Conservation (phyloP, 2,113 vertebrate species). For the Cheirogaleus medius region DNA sequence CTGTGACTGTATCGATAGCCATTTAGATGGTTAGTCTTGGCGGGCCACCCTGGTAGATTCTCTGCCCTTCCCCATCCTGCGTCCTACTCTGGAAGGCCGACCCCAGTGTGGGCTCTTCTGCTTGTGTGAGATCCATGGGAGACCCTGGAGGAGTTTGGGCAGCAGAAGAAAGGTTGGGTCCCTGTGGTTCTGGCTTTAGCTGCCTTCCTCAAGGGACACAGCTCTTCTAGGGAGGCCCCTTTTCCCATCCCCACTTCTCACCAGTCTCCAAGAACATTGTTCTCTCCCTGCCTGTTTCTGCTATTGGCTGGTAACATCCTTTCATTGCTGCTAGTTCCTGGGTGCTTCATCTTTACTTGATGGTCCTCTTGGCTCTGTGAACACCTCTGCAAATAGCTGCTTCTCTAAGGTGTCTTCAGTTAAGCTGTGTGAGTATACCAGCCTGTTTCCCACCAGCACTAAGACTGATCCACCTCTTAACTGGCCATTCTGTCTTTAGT, state of each 20-base stretch:
- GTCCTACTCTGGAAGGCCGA: not conserved
- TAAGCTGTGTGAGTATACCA: no score
- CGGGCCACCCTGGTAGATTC: fast-evolving
- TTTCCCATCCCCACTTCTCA: not conserved
- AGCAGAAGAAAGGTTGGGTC: not conserved
- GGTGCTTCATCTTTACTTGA: not conserved
- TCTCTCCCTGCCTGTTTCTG: not conserved
- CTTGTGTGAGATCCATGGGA: not conserved
- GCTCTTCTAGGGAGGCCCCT: not conserved
- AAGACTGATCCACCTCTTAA: not conserved
- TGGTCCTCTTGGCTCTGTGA: not conserved
- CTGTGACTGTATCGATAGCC: not conserved
- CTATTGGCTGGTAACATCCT: not conserved
- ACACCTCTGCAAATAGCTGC: not conserved
- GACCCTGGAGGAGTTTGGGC: not conserved
- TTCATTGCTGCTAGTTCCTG: not conserved
- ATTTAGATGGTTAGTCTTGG: not conserved
- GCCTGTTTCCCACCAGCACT: not conserved
- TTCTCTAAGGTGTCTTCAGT: fast-evolving
- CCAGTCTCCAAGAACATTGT: not conserved
- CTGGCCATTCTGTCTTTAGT: not conserved
- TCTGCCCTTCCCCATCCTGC: not conserved
- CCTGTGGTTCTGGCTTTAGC: not conserved
- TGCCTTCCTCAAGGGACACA: not conserved
- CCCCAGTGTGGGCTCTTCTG: not conserved